Evolutionary conservation across 2,113 vertebrate genomes (phyloP).

Genomic region (Psettodes erumei): DNA sequence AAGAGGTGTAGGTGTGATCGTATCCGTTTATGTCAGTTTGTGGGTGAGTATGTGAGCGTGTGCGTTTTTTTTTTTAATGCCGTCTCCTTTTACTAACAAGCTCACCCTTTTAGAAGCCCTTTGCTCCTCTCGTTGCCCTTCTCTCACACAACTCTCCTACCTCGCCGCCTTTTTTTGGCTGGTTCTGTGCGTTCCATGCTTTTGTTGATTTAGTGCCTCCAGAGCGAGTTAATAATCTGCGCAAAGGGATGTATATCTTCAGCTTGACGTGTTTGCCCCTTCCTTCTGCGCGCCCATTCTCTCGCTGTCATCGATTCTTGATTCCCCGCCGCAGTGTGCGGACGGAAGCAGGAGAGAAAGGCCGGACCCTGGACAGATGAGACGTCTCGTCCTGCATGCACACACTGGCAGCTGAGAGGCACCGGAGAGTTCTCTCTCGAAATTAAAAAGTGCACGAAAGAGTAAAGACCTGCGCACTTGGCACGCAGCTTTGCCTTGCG

Average conservation of each 20-base stretch:
- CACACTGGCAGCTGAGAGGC: not conserved
- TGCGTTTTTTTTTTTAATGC: not conserved
- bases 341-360: not conserved
- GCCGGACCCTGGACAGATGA: not conserved
- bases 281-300: not conserved
- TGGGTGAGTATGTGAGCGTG: not conserved
- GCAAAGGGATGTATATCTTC: constrained; percentile 15
- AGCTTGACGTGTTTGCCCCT: not conserved
- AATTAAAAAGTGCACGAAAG: not conserved
- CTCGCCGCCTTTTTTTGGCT: constrained; percentile 9
- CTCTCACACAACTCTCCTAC: constrained; percentile 17
- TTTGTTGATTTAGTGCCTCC: constrained; percentile 39
- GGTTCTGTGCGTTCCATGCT: constrained; percentile 2
- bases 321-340: not conserved
- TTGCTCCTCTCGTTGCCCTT: constrained; percentile 24
- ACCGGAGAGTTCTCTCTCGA: not conserved
- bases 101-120: constrained; percentile 48
- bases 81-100: constrained; percentile 34
- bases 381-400: not conserved
- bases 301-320: not conserved
- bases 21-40: not conserved
- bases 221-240: constrained; percentile 18
- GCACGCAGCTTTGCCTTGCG: not conserved
- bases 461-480: not conserved
- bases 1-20: constrained; percentile 19